Evolutionary conservation across 1,140 invertebrate species (phyloP), one percentile per base, ranked within the genome.

Genomic region (Brachionus paranguensis): DNA sequence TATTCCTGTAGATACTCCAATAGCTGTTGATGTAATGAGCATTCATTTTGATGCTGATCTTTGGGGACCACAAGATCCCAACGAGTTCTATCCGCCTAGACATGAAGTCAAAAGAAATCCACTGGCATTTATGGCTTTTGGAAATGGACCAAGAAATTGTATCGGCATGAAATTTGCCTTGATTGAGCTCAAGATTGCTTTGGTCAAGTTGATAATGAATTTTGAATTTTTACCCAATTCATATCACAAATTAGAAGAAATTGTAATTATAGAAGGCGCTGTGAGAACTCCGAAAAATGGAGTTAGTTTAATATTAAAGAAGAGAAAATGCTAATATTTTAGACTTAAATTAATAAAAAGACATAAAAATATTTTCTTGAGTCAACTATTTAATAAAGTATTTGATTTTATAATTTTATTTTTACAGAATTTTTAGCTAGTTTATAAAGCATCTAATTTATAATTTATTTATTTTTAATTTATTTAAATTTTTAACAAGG

Each of bases 61-160:
- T 20, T 90, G 89, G 89, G 85, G 87, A 24, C 84, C 86, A 3
- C 84, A 86, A 6, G 85, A 87, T 24, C 85, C 85, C 37, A 76
- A 87, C 33, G 70, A 85, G 11, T 89, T 89, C 72, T 85, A 86
- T 27, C 88, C 88, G 14, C 87, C 88, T 55, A 87, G 88, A 53
- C 45, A 76, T 11, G 6, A 76, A 47, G 20, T 50, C 0, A 76
- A 85, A 12, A 85, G 86, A 20, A 72, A 85, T 50, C 86, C 87
- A 1, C 87, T 87, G 37, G 86, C 86, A 5, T 89, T 85, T 76
- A 74, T 89, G n/a, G 88, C 89, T 12, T 90, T 90, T 83, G 88
- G 88, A 7, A 86, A 86, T 27, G 89, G 89, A 12, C 89, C 88
- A 0, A 86, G 89, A 55, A 88, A 87, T 79, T 90, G 89, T 83